Percentiles rank a stretch among this genome's conserved stretches.
These are phyloP conservation scores for Metridium senile DNA, from an alignment of 92 coral and sea anemone genomes.

Conservation along the genomic window DNA sequence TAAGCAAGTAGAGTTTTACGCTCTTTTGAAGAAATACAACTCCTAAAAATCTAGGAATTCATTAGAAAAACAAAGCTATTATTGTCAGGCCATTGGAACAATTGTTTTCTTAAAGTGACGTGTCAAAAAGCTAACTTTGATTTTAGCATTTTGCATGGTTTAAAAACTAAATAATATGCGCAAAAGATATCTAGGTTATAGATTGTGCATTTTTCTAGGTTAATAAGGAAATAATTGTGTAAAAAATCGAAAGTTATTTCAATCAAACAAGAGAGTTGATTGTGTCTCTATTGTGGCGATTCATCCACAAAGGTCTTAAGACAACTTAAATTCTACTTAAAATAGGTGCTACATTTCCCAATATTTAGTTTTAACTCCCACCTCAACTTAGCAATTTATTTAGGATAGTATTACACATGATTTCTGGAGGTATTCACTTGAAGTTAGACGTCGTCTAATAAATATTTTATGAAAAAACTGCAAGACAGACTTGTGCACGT, in stretches of 20 bases:
- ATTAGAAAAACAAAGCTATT: neutral
- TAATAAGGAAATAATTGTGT: too few relatives aligned
- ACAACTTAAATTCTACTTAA: too few relatives aligned
- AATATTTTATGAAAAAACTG: neutral
- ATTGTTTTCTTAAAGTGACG: neutral
- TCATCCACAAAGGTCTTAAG: too few relatives aligned
- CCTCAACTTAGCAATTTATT: neutral
- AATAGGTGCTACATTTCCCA: neutral
- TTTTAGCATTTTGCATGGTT: neutral
- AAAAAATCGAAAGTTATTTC: too few relatives aligned
- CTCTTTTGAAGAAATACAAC: neutral
- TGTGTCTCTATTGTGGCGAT: too few relatives aligned
- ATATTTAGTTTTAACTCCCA: neutral
- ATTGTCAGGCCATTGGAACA: neutral
- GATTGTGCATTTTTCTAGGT: too few relatives aligned
- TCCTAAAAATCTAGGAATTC: neutral
- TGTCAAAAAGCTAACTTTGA: neutral
- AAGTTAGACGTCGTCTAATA: neutral
- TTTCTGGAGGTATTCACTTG: neutral
- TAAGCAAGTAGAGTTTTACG: neutral
- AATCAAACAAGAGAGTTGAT: too few relatives aligned
- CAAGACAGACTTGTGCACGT: conserved; percentile 4
- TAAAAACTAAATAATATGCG: neutral
- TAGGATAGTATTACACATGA: neutral
- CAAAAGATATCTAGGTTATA: neutral